phyloP scores from a whole-genome alignment of 2,797 vertebrate species.

The Cynodonichthys magdalenae region DNA sequence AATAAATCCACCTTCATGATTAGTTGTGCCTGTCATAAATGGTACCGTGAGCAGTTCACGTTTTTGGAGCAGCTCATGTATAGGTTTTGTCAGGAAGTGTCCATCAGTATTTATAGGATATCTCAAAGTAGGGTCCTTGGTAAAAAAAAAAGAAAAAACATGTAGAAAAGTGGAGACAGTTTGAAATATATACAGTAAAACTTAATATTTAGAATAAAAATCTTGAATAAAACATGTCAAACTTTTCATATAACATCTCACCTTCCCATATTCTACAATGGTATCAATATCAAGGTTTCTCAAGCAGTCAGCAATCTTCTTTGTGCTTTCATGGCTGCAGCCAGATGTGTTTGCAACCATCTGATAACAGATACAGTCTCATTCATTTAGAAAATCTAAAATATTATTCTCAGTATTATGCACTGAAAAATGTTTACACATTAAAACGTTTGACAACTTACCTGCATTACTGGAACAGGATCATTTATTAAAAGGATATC shows the following conservation, averaged over 20 bases:
- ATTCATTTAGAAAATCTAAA: not conserved
- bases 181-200: not conserved
- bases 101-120: conserved; percentile 57
- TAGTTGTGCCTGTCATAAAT: conserved; percentile 75
- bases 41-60: conserved; percentile 71
- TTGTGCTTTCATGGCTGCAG: conserved; percentile 72
- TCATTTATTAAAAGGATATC: fast-evolving
- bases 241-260: conserved; percentile 29
- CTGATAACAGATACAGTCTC: conserved; percentile 48
- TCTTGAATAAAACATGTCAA: no score
- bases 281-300: conserved; percentile 57
- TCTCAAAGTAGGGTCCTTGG: conserved; percentile 27
- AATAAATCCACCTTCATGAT: conserved; percentile 72
- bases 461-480: conserved; percentile 55
- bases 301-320: conserved; percentile 72
- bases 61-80: conserved; percentile 52
- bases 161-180: not conserved
- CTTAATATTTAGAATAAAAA: not conserved
- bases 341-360: conserved; percentile 62
- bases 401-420: not conserved
- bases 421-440: not conserved
- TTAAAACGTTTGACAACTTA: conserved; percentile 18
- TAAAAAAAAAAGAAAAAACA: conserved; percentile 3
- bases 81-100: conserved; percentile 64
- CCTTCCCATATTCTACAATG: conserved; percentile 42